Base-by-base conservation (phyloP, 2,888 invertebrate genomes). In the Neocrepidodera transversa region DNA sequence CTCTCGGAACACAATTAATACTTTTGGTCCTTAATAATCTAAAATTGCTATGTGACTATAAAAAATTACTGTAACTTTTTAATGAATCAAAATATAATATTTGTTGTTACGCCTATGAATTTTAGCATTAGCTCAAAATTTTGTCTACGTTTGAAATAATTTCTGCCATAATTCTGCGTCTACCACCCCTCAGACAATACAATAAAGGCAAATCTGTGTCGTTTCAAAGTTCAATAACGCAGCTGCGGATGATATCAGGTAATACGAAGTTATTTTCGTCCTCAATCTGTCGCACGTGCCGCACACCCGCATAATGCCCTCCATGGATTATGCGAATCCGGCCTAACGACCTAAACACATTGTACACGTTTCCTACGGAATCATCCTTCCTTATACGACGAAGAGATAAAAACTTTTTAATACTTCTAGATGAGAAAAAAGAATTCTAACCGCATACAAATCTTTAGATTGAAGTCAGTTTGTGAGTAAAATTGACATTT, bases 221-320 rank as follows among this genome's bases (percentile, higher is more conserved):
- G 43, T 53, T 53, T 35, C 14, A 53, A 53, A 53, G 43, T 53
- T 53, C 53, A 53, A 53, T 53, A 53, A 56, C 40, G 53, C 58
- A 49, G 55, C 42, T 47, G 48, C 49, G 57, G 55, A 51, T 45
- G 53, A 53, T 53, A 55, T 53, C 55, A 63, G 60, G 63, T 63
- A 63, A 57, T 51, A 42, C 54, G 36, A 40, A 42, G 57, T 61
- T 62, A 58, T 58, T 57, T 54, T 38, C 43, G 28, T 61, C 17
- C 60, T 57, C 64, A 62, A 68, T 68, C 64, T 62, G 58, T 53
- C 61, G 64, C 66, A 68, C 66, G 66, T 67, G 65, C 61, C 50
- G 52, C 66, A 60, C 61, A 35, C 53, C 60, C 55, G 60, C 65
- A 65, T 65, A 67, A 62, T 64, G 60, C 58, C 58, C 23, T 47